Base-by-base conservation (phyloP, 1,140 invertebrate genomes). In the Leptinotarsa defecta region DNA sequence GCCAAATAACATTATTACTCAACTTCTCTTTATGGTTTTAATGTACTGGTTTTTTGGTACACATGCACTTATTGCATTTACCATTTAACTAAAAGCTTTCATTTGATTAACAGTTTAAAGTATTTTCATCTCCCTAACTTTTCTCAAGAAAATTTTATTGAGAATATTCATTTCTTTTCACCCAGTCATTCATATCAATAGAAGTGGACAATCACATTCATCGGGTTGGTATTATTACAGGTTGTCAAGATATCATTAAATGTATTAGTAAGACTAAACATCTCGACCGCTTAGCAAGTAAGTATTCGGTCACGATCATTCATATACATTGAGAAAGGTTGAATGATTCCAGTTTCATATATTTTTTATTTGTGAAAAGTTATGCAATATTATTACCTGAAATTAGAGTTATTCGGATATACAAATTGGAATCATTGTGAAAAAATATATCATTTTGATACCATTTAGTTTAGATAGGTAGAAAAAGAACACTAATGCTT, bases 191-290 rank as follows among this genome's bases (percentile, higher is more conserved):
- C 17, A 15, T 68, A 11, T 8, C 49, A 57, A 57, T 52, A 57
- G 61, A 71, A 71, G 24, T n/a, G 61, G 48, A 65, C 17, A 71
- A 61, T 70, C 27, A 48, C 48, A 70, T 70, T 70, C 70, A 72
- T 62, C 13, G 70, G 49, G 70, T 24, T 73, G 71, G 71, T 64
- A 24, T 65, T 24, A 65, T 73, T 64, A 65, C 61, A 73, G 62
- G 71, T 73, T 73, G 19, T 49, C 34, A 65, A 73, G 69, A 71
- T 57, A 57, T 57, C 19, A 71, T 43, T 68, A 71, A 71, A 48
- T 69, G 24, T 69, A 27, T 43, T 22, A 24, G 22, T 65, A 65
- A 65, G 20, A 19, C 22, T 24, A 34, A 65, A n/a, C 64, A 19
- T 15, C 52, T 57, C 52, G 3, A 57, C 52, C n/a, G 2, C n/a